phyloP scores from a whole-genome alignment of 1,140 invertebrate genomes.

The Camponotus pennsylvanicus region DNA sequence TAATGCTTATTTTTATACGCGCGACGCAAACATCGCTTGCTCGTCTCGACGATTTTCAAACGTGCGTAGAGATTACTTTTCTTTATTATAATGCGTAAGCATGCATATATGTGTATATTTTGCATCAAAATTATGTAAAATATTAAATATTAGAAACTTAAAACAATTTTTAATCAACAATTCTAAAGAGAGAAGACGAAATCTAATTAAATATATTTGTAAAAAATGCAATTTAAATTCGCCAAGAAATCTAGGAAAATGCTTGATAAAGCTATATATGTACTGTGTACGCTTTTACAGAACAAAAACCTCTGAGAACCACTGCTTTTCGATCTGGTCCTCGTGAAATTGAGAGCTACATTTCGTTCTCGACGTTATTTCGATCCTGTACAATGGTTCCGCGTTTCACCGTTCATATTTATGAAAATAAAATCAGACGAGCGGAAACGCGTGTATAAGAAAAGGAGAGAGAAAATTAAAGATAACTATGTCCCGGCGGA shows the following conservation, averaged over 20 bases:
- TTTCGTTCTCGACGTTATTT: slow-evolving; percentile 20
- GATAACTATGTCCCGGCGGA: neutral
- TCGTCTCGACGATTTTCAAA: neutral
- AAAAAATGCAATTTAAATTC: neutral
- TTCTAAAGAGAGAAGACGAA: too few relatives aligned
- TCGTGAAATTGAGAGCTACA: slow-evolving; percentile 13
- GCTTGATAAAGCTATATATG: too few relatives aligned
- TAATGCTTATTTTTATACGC: slow-evolving; percentile 15
- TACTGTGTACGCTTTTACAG: neutral
- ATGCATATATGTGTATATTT: neutral
- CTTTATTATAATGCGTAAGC: neutral
- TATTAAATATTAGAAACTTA: neutral
- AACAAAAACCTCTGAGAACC: neutral
- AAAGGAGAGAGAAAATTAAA: slow-evolving; percentile 43
- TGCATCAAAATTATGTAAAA: neutral
- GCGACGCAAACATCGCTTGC: neutral
- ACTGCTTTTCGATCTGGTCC: neutral
- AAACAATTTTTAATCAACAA: neutral
- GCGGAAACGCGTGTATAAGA: neutral
- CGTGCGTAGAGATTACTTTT: neutral
- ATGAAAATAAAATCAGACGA: slow-evolving; percentile 47
- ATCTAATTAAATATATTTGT: neutral
- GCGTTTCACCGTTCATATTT: slow-evolving; percentile 38
- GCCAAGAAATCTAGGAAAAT: neutral
- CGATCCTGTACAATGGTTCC: slow-evolving; percentile 27